Evolutionary conservation across 2,888 invertebrate genomes (phyloP), one percentile per base, ranked within the genome.

Genomic region (Apomyelois bistriatella): DNA sequence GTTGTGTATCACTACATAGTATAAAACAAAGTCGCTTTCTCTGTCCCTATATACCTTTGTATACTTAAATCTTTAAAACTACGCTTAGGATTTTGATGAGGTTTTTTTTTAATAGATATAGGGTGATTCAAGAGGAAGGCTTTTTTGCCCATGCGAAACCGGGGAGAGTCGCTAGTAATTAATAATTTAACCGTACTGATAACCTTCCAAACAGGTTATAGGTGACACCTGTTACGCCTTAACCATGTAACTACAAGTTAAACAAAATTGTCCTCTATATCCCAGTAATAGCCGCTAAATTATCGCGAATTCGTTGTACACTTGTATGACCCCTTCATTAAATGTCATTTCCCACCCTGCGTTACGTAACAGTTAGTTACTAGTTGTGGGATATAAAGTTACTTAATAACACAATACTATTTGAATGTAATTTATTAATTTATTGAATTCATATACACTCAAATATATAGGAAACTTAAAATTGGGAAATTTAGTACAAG

Each of bases 131-230:
- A n/a, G n/a, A n/a, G n/a, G n/a, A n/a, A n/a, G n/a, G n/a, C n/a
- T n/a, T n/a, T n/a, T n/a, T n/a, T n/a, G n/a, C n/a, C n/a, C n/a
- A n/a, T n/a, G n/a, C n/a, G n/a, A n/a, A n/a, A n/a, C 22, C 22
- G 2, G 22, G 22, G 22, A n/a, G n/a, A n/a, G 22, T 5, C 22
- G 2, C 5, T 2, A 22, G 22, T 16, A 4, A 40, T 3, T 9
- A 17, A 9, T 41, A 8, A 10, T 41, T 43, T 12, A 28, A 12
- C 3, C 28, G 13, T 55, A 47, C 51, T 64, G 61, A 56, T 56
- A 56, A 48, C 30, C 28, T 43, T 28, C 30, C 30, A 30, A 43
- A 43, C 43, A 30, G 43, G 30, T 43, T 43, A 13, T 22, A 9
- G 17, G 40, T 40, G 16, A 10, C 41, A 41, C 41, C 41, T 41